Evolutionary conservation across 2,113 vertebrate genomes (phyloP).

Genomic region (Acinonyx jubatus): DNA sequence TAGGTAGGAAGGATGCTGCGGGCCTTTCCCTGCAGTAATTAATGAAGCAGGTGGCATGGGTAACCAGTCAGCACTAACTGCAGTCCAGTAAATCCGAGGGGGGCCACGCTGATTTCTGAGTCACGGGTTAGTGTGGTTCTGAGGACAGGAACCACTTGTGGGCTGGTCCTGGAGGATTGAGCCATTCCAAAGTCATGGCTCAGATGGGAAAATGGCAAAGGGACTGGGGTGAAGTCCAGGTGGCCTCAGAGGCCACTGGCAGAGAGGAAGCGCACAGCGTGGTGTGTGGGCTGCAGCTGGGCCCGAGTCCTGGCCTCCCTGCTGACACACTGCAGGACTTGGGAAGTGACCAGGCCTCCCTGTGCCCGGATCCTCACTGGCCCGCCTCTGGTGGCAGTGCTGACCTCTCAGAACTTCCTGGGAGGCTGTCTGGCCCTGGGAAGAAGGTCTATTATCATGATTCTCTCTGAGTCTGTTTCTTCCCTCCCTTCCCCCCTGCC

Average conservation of each 20-base stretch:
- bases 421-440: fast-evolving
- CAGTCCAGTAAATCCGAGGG: fast-evolving
- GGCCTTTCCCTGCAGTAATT: no score
- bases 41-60: neutral
- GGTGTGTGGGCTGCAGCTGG: no score
- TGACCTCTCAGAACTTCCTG: neutral
- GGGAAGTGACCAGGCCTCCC: neutral
- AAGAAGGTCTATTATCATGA: neutral
- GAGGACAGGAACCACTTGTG: neutral
- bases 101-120: neutral
- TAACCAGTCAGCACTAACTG: no score
- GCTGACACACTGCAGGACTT: neutral
- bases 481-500: neutral
- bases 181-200: neutral
- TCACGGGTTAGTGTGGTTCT: neutral
- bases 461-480: neutral
- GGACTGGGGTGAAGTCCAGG: neutral
- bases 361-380: no score
- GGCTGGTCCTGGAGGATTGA: neutral
- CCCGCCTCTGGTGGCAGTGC: neutral
- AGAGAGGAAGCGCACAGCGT: fast-evolving
- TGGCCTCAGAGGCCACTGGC: neutral
- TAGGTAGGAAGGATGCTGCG: neutral
- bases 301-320: neutral
- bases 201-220: no score